Evolutionary conservation across 2,113 vertebrate species (phyloP).

Genomic region (Semnornis frantzii): DNA sequence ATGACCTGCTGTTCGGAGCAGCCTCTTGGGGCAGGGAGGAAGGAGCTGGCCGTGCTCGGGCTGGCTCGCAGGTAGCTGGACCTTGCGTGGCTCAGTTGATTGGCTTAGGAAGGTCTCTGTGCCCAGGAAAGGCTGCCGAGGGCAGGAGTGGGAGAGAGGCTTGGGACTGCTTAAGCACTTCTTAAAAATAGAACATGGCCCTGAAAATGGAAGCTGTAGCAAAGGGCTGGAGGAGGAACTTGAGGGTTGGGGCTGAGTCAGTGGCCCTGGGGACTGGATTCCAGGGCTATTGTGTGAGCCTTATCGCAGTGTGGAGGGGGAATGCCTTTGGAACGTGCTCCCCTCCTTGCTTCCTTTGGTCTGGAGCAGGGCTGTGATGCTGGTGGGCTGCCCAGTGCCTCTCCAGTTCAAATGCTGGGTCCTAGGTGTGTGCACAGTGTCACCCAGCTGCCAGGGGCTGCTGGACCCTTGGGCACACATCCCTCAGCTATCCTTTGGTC

Average conservation of each 20-base stretch:
- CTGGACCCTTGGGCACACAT: not conserved
- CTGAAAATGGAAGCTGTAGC: constrained; percentile 1
- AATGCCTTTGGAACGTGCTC: constrained; percentile 1
- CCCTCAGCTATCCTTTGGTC: not conserved
- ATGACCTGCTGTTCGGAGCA: not conserved
- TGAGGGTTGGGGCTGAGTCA: constrained; percentile 10
- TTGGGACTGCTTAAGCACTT: not conserved
- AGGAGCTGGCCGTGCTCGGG: not conserved
- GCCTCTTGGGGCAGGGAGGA: not conserved
- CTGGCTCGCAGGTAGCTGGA: not conserved
- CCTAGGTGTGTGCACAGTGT: not conserved
- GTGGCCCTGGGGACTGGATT: constrained; percentile 46
- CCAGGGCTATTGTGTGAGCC: constrained; percentile 41
- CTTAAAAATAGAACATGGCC: constrained; percentile 41
- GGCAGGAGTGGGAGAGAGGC: not conserved
- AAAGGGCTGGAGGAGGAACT: constrained; percentile 37
- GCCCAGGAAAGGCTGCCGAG: not conserved
- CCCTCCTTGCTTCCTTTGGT: not conserved
- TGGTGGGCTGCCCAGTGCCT: not conserved
- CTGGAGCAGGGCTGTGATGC: not conserved
- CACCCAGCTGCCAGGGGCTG: not conserved
- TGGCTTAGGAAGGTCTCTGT: constrained; percentile 31
- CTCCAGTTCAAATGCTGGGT: not conserved
- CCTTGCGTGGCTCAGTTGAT: not conserved
- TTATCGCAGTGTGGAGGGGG: not conserved